Conservation (phyloP, 2,113 vertebrate species). For the Naja naja region DNA sequence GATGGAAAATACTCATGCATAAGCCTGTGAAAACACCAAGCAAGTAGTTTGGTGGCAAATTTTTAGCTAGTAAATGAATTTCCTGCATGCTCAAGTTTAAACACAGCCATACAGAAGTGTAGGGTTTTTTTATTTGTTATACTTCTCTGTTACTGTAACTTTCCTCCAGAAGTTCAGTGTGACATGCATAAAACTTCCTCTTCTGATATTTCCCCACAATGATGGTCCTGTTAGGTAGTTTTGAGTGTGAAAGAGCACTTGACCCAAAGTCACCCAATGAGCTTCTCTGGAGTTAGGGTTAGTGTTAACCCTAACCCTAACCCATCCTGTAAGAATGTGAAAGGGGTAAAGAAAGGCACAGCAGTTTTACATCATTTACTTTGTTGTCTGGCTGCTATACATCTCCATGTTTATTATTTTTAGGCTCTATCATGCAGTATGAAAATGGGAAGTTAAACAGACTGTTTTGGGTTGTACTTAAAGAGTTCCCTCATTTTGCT, state of each 20-base stretch:
- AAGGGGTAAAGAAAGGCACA: background rate
- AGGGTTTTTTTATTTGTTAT: background rate
- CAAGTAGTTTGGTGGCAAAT: background rate
- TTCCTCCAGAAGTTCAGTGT: background rate
- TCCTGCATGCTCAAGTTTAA: background rate
- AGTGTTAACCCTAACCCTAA: no score
- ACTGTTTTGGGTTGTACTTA: background rate
- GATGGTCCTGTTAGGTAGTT: background rate
- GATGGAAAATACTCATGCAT: background rate
- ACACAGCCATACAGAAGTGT: constrained; percentile 23
- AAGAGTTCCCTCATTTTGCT: constrained; percentile 11
- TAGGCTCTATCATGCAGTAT: background rate
- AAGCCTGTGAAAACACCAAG: background rate
- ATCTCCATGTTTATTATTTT: background rate
- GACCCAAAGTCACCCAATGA: background rate
- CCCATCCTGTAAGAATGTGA: background rate
- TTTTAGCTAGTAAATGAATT: background rate
- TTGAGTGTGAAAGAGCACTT: background rate
- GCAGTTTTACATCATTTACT: constrained; percentile 8
- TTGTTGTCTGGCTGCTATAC: constrained; percentile 1
- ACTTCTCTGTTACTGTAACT: background rate
- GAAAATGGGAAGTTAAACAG: background rate
- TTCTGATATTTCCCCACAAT: background rate
- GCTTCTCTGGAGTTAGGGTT: background rate
- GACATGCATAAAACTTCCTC: background rate